These are phyloP conservation scores for Dreissena rostriformis DNA, from an alignment of 1,140 invertebrate genomes.

Conservation along the genomic window DNA sequence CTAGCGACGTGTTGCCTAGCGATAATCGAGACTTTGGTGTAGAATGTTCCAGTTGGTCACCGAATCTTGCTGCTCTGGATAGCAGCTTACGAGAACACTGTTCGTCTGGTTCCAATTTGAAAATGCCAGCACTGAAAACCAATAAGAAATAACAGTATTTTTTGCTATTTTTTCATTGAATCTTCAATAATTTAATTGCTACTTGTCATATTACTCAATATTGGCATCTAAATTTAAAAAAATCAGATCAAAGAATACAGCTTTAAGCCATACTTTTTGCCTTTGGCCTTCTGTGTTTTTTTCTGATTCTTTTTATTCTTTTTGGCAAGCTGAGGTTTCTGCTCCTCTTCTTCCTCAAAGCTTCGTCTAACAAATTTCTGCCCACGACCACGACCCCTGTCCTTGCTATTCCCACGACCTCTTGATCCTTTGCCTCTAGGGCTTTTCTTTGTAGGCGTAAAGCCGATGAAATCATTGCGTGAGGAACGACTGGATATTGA, in stretches of 20 bases:
- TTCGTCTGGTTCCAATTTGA: slow-evolving; percentile 58
- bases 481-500: slow-evolving; percentile 20
- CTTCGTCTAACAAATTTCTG: slow-evolving; percentile 10
- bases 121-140: slow-evolving; percentile 23
- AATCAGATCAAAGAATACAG: too few species aligned
- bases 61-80: slow-evolving; percentile 91
- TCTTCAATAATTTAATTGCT: too few species aligned
- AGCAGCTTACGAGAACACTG: slow-evolving; percentile 78
- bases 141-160: slow-evolving; percentile 7
- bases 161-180: too few species aligned
- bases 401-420: slow-evolving; percentile 48
- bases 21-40: slow-evolving; percentile 52
- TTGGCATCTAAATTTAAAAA: too few species aligned
- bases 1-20: too few species aligned
- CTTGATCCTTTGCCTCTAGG: slow-evolving; percentile 59
- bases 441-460: slow-evolving; percentile 38
- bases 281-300: slow-evolving; percentile 14
- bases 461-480: slow-evolving; percentile 17
- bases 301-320: slow-evolving; percentile 60
- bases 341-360: background rate
- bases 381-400: slow-evolving; percentile 58
- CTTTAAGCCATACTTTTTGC: slow-evolving; percentile 35
- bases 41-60: slow-evolving; percentile 72
- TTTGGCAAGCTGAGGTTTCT: slow-evolving; percentile 36
- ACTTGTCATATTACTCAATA: too few species aligned